Evolutionary conservation across 2,113 vertebrate species (phyloP), one percentile per base, ranked within the genome.

Genomic region (Tragulus kanchil): DNA sequence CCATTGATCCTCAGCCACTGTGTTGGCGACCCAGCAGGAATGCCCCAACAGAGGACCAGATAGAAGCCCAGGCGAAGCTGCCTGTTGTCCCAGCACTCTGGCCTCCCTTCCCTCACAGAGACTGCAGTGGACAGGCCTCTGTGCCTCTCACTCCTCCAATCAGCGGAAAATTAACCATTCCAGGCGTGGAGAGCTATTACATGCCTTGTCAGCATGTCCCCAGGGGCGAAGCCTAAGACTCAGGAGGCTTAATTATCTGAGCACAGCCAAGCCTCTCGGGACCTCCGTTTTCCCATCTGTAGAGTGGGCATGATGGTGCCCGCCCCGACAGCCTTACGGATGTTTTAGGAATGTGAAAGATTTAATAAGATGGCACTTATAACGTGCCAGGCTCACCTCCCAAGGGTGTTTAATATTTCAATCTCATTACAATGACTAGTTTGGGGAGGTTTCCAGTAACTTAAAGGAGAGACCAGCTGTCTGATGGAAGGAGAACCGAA

Each of bases 261-360:
- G 61, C 42, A 13, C 54, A 28, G 42, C 17, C 25, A 45, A 82
- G 71, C 54, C 83, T 92, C 79, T 67, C 0, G 5, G 86, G 75
- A 93, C 61, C 62, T 87, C 92, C 58, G 84, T 94, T 93, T 97
- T 56, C 84, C 77, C 45, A 87, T 97, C 96, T 78, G 50, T 81
- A 83, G 58, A 69, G 19, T 91, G 95, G 92, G 84, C 56, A 42
- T 21, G 65, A 92, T 96, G 81, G 52, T 28, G 31, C 86, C 92
- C 91, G 77, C 84, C 71, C 42, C 1, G 13, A 61, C 21, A 42
- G 45, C 59, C 81, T 83, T 19, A 28, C 19, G 5, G 12, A 79
- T 15, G 14, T 65, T 28, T 78, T 52, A 48, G 48, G 67, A 94
- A 58, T 16, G 48, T 83, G 85, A 77, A 69, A 90, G 36, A 50